These are phyloP conservation scores for Manduca sexta DNA, from an alignment of 1,140 invertebrate species.

Conservation along the genomic window DNA sequence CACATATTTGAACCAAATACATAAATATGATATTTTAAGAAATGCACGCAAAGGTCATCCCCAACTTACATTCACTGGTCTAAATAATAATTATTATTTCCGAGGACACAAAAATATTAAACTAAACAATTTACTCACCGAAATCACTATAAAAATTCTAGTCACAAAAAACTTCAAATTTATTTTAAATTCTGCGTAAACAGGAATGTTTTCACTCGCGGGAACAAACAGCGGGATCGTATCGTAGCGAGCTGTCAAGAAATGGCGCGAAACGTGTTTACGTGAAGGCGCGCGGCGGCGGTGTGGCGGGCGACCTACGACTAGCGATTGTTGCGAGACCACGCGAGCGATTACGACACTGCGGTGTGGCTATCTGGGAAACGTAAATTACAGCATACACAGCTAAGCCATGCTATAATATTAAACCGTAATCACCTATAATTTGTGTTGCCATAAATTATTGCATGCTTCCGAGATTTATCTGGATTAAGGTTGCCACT, in stretches of 20 bases:
- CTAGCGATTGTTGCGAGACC: neutral
- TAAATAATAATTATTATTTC: constrained; percentile 1
- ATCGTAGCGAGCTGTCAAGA: constrained; percentile 13
- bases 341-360: constrained; percentile 3
- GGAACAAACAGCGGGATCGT: constrained; percentile 12
- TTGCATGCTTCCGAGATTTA: too few species aligned
- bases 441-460: too few species aligned
- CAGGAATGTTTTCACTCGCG: constrained; percentile 12
- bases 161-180: neutral
- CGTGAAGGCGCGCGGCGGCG: constrained; percentile 5
- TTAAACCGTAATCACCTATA: neutral
- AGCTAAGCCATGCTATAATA: constrained; percentile 1
- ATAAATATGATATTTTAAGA: too few species aligned
- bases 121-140: constrained; percentile 3
- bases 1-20: too few species aligned
- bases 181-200: neutral
- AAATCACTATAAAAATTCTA: neutral
- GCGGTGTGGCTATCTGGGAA: neutral
- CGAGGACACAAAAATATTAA: neutral
- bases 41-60: constrained; percentile 1
- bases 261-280: constrained; percentile 19
- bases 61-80: constrained; percentile 2
- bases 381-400: neutral
- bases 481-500: too few species aligned
- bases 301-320: constrained; percentile 9